Conservation (phyloP, 2,888 invertebrate genomes). For the Diarsia dahlii region DNA sequence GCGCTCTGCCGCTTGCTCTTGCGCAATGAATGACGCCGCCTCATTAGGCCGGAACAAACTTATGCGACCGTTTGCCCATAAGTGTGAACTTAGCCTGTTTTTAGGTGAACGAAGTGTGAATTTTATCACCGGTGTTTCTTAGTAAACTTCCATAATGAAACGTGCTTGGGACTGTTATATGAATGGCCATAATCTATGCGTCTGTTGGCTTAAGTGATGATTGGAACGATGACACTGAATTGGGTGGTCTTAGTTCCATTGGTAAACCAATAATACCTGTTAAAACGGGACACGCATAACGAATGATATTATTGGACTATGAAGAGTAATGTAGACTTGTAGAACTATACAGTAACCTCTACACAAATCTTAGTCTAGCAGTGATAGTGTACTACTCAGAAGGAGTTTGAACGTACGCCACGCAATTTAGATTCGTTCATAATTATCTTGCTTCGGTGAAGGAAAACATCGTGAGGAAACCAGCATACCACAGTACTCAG, state of each 20-base stretch:
- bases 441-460: no score
- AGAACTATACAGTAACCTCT: not conserved
- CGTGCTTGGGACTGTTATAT: slow-evolving; percentile 15
- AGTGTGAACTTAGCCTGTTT: slow-evolving; percentile 67
- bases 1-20: slow-evolving; percentile 81
- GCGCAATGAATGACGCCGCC: slow-evolving; percentile 84
- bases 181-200: slow-evolving; percentile 32
- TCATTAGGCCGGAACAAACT: slow-evolving; percentile 87
- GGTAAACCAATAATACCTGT: not conserved
- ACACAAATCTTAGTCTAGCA: no score
- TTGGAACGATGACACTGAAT: slow-evolving; percentile 18
- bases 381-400: no score
- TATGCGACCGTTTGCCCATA: slow-evolving; percentile 59
- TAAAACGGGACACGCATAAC: not conserved
- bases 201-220: slow-evolving; percentile 41
- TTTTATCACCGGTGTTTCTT: slow-evolving; percentile 51
- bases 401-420: no score
- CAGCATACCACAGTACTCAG: no score
- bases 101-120: slow-evolving; percentile 44
- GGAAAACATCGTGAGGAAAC: no score
- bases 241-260: slow-evolving; percentile 32
- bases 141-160: slow-evolving; percentile 41
- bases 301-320: not conserved
- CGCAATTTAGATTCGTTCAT: no score
- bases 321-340: not conserved